Conservation (phyloP, 2,888 invertebrate genomes). For the Xanthostigma xanthostigma region DNA sequence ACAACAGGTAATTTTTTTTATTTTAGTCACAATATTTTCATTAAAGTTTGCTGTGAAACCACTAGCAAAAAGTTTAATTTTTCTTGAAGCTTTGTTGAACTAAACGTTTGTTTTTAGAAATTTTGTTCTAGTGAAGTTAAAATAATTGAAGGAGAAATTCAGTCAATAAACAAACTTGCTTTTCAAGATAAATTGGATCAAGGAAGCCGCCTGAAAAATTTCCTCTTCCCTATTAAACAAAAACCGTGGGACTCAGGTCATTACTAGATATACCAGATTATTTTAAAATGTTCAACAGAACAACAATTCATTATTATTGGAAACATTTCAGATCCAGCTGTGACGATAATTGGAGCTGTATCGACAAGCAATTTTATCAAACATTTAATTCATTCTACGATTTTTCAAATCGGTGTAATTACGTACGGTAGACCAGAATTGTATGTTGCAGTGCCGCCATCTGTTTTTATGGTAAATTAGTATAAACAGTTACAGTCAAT, state of each 20-base stretch:
- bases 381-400: constrained; percentile 41
- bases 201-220: not conserved
- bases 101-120: too few species aligned
- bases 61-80: too few species aligned
- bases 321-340: constrained; percentile 32
- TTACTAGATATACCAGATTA: too few species aligned
- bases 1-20: too few species aligned
- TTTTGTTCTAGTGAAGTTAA: too few species aligned
- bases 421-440: constrained; percentile 45
- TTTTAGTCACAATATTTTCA: too few species aligned
- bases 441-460: constrained; percentile 43
- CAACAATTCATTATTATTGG: constrained; percentile 1
- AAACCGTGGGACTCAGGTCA: not conserved
- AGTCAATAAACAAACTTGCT: not conserved
- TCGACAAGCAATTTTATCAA: constrained; percentile 41
- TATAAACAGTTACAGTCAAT: not conserved
- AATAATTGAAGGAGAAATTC: too few species aligned
- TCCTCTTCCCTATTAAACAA: not conserved
- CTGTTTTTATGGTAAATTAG: constrained; percentile 40
- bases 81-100: too few species aligned
- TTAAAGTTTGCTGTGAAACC: too few species aligned
- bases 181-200: constrained; percentile 6
- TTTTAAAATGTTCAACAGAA: too few species aligned
- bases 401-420: constrained; percentile 40
- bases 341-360: constrained; percentile 44